Base-by-base conservation (phyloP, 2,797 vertebrate species). In the Valencia hispanica region DNA sequence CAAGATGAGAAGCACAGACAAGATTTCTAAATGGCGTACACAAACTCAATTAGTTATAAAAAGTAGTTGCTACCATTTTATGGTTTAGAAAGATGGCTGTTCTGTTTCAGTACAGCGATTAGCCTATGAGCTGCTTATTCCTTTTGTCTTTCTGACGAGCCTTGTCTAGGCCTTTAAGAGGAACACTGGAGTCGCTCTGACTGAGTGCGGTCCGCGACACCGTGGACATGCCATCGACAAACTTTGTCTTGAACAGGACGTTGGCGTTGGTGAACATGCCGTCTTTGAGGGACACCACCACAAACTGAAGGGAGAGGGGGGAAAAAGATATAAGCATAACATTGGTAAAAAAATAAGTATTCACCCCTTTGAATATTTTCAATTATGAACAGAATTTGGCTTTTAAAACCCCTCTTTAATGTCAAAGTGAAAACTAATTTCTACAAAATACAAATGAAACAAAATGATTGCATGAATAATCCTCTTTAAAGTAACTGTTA, bases 181-280 rank as follows among this genome's bases (percentile, higher is more conserved):
- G 39, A 0, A 70, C 0, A 1, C 53, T 79, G 22, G 73, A 50
- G 1, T 94, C 93, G 0, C 87, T 95, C 81, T 95, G 94, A 80
- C 75, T 91, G 71, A 97, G 96, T 0, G 92, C 75, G 0, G 95
- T 95, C 81, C 98, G 95, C 1, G 94, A 48, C 70, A 99, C 93
- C 0, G 95, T 94, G 51, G 98, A 99, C 83, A 99, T 94, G 25
- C 98, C 98, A 65, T 99, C 97, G 36, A 97, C 91, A 88, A 99
- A 99, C 91, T 94, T 97, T 0, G 98, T 99, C 93, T 96, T 98
- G 91, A 96, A 99, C 59, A 99, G 96, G 75, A 99, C 96, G 0
- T 99, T 99, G 75, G 98, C 98, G 0, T 99, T 99, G 92, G 94
- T 97, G 93, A 99, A 99, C 98, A 99, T 99, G 72, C 98, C 98